phyloP scores from a whole-genome alignment of 64 coral and sea anemone species.

The Actinia equina region DNA sequence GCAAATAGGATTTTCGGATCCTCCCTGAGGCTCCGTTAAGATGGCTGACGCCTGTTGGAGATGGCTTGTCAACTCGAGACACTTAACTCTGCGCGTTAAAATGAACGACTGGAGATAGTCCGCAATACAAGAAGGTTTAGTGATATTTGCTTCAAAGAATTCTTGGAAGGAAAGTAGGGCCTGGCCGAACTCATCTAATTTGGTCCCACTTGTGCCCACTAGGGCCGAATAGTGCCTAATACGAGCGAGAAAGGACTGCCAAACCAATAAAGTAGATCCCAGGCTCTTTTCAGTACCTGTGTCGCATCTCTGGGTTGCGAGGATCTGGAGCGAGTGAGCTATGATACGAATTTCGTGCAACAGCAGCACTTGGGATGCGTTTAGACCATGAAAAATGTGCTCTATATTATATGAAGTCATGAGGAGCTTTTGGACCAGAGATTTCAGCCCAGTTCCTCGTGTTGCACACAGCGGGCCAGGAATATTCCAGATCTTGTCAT shows the following conservation, averaged over 20 bases:
- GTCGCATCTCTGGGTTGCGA: slow-evolving; percentile 66
- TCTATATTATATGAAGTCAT: slow-evolving; percentile 83
- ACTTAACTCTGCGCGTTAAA: slow-evolving; percentile 33
- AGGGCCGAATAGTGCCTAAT: slow-evolving; percentile 68
- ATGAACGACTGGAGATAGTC: slow-evolving; percentile 75
- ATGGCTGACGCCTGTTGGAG: slow-evolving; percentile 66
- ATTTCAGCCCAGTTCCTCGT: slow-evolving; percentile 57
- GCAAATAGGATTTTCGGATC: slow-evolving; percentile 88
- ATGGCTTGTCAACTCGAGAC: slow-evolving; percentile 54
- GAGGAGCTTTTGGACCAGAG: slow-evolving; percentile 71
- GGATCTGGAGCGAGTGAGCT: slow-evolving; percentile 75
- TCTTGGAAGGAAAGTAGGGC: slow-evolving; percentile 70
- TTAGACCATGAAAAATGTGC: slow-evolving; percentile 71
- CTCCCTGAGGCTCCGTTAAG: slow-evolving; percentile 74
- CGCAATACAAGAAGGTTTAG: slow-evolving; percentile 72
- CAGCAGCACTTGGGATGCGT: slow-evolving; percentile 50
- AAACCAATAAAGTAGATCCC: slow-evolving; percentile 70
- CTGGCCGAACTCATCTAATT: slow-evolving; percentile 63
- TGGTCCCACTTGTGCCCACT: slow-evolving; percentile 41
- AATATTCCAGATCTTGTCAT: slow-evolving; percentile 73
- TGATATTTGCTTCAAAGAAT: slow-evolving; percentile 96
- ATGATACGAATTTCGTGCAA: slow-evolving; percentile 76
- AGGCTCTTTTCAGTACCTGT: slow-evolving; percentile 49
- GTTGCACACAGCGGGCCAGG: slow-evolving; percentile 69
- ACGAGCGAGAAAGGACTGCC: slow-evolving; percentile 86